phyloP scores from a whole-genome alignment of 2,113 vertebrate genomes.

The Cephalopterus ornatus region DNA sequence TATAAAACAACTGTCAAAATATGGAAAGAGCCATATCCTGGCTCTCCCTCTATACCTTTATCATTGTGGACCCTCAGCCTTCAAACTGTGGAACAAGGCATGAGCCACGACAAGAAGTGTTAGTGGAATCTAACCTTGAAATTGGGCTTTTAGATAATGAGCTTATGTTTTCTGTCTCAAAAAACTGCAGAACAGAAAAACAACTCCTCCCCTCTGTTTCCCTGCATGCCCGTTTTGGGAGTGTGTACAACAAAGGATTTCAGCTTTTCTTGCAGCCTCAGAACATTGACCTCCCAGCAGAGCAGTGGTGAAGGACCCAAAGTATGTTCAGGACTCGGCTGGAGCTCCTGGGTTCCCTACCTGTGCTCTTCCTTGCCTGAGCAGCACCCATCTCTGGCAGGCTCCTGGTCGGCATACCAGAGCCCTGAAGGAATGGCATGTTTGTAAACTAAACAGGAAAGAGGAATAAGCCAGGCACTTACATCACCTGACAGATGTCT shows the following conservation, averaged over 20 bases:
- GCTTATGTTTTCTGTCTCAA: not conserved
- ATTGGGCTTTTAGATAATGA: not conserved
- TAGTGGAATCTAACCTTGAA: not conserved
- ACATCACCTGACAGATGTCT: constrained; percentile 74
- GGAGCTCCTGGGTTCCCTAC: not conserved
- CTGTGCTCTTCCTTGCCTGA: not conserved
- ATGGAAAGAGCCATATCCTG: not conserved
- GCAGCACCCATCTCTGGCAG: not conserved
- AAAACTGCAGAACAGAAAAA: not conserved
- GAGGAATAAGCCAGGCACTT: constrained; percentile 59
- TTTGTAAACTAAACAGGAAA: constrained; percentile 72
- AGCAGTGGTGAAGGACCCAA: not conserved
- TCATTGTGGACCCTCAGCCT: not conserved
- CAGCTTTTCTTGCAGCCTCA: not conserved
- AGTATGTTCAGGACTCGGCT: not conserved
- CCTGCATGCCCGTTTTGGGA: not conserved
- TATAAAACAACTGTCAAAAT: not conserved
- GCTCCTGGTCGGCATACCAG: constrained; percentile 34
- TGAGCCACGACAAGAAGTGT: not conserved
- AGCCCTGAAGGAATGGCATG: constrained; percentile 54
- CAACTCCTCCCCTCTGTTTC: not conserved
- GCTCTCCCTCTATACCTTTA: not conserved
- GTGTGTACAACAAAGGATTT: accelerated
- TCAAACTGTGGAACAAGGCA: not conserved
- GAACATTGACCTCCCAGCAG: not conserved